Conservation (phyloP, 2,888 invertebrate species). For the Clivina fossor region DNA sequence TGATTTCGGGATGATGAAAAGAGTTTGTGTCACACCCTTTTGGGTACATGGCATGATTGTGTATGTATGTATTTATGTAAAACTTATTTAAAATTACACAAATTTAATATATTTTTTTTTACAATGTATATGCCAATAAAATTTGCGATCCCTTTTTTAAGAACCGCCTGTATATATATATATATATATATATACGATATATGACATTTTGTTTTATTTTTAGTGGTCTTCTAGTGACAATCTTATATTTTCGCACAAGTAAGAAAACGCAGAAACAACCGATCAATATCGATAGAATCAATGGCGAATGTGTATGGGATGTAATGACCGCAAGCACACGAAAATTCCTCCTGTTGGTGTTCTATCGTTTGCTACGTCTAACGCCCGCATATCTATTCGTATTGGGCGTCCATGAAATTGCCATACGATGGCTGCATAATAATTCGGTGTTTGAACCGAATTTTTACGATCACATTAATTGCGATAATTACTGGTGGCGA, state of each 20-base stretch:
- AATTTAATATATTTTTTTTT: no score
- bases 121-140: no score
- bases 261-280: slow-evolving; percentile 57
- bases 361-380: slow-evolving; percentile 70
- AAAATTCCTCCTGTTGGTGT: slow-evolving; percentile 58
- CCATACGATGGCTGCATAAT: slow-evolving; percentile 70
- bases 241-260: slow-evolving; percentile 69
- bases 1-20: no score
- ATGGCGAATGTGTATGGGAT: slow-evolving; percentile 46
- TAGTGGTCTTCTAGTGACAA: slow-evolving; percentile 72
- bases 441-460: slow-evolving; percentile 74
- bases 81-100: no score
- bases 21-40: no score
- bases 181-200: background rate
- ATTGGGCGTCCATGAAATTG: slow-evolving; percentile 72
- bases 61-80: no score
- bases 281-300: slow-evolving; percentile 19
- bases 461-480: slow-evolving; percentile 70
- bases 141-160: no score
- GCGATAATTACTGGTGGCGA: slow-evolving; percentile 80
- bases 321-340: slow-evolving; percentile 53
- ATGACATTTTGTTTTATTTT: slow-evolving; percentile 44
- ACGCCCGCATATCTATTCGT: slow-evolving; percentile 83
- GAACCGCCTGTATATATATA: no score
- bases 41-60: no score